phyloP scores from a whole-genome alignment of 2,113 vertebrate genomes.

The Muntiacus muntjak region DNA sequence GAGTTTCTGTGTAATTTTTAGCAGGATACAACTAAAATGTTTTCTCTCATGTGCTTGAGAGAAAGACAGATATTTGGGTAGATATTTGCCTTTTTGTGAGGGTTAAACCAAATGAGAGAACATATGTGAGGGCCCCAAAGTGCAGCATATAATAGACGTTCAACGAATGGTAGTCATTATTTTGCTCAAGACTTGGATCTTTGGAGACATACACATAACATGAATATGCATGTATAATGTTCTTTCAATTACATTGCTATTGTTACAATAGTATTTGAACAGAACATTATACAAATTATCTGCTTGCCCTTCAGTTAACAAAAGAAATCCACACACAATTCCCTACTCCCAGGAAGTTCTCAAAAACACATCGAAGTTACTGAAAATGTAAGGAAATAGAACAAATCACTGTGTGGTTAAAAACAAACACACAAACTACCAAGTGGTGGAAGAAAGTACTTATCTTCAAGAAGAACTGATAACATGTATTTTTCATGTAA shows the following conservation, averaged over 20 bases:
- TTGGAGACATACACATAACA: not conserved
- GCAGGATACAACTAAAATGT: not conserved
- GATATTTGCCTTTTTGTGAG: not conserved
- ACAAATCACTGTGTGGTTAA: conserved; percentile 6
- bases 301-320: not conserved
- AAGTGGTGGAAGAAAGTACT: not conserved
- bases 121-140: not conserved
- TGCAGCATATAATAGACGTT: not conserved
- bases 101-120: not conserved
- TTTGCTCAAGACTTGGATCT: not conserved
- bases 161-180: not conserved
- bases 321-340: not conserved
- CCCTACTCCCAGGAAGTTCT: not conserved
- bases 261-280: not conserved
- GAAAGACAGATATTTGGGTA: not conserved
- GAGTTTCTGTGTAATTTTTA: conserved; percentile 17
- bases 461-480: not conserved
- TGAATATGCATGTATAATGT: not conserved
- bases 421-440: not conserved
- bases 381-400: conserved; percentile 7
- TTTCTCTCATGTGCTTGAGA: not conserved
- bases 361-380: not conserved
- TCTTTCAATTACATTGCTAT: not conserved
- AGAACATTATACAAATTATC: not conserved
- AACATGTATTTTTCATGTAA: not conserved